Base-by-base conservation (phyloP, 2,797 vertebrate genomes). In the Sternarchorhynchus goeldii region DNA sequence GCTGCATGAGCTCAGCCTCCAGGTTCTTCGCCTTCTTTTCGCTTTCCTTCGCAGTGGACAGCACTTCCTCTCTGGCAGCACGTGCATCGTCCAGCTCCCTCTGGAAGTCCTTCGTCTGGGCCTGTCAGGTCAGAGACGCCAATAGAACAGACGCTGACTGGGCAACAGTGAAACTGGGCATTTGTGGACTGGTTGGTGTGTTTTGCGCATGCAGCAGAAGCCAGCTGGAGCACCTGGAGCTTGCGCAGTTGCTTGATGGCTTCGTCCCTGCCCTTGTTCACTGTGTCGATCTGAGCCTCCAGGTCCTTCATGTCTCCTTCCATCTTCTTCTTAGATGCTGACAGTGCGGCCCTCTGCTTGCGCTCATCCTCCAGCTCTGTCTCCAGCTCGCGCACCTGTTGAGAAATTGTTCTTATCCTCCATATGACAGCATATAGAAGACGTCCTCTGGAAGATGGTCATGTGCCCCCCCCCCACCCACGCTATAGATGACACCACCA, bases 81-180 rank as follows among this genome's bases (percentile, higher is more conserved):
- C 94, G 93, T 3, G 97, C 94, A 20, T 99, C 98, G 20, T 99
- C 97, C 80, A 98, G 88, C 81, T 98, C 98, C 86, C 96, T 93
- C 84, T 99, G 96, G 86, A 96, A 94, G 80, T 99, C 98, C 88
- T 99, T 99, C 93, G 94, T 91, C 91, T 99, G 98, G 81, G 92
- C 96, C 97, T 99, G 86, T 65, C 59, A 72, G 36, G 34, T 57
- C 50, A 31, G 34, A 66, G 60, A 80, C 4, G 36, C 10, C 56
- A 16, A 68, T 14, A 50, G 45, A 50, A 50, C 10, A 2, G 25
- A 25, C 25, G 45, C 12, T 50, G 45, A 50, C 14, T 10, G 45
- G 45, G 12, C 8, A 7, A 8, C 41, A 45, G 41, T 12, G 45
- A 50, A 50, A 12, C 45, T 50, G 45, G 12, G 45, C 45, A 14